Percentiles rank a stretch among this genome's conserved stretches.
Conservation (phyloP, 2,888 invertebrate genomes). For the Acrobasis consociella region DNA sequence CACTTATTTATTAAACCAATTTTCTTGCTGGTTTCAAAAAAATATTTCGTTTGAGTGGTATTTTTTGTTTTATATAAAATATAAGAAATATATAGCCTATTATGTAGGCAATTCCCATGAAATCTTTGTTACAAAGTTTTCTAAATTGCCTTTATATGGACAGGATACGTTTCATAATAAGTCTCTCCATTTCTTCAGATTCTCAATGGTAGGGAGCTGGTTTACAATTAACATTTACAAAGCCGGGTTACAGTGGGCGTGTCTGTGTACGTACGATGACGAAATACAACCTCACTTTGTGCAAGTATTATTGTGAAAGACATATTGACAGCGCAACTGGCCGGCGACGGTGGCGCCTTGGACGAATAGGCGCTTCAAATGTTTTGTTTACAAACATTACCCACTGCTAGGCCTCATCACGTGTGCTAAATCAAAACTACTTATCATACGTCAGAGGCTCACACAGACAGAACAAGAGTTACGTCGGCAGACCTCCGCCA, state of each 20-base stretch:
- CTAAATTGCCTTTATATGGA: too few relatives aligned
- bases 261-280: constrained; percentile 66
- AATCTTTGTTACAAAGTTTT: too few relatives aligned
- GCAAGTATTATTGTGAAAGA: constrained; percentile 78
- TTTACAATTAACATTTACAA: constrained; percentile 43
- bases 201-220: constrained; percentile 17
- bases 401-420: background rate
- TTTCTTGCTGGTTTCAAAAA: too few relatives aligned
- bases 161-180: constrained; percentile 22
- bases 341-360: constrained; percentile 49
- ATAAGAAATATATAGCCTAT: too few relatives aligned
- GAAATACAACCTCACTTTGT: constrained; percentile 72
- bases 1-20: too few relatives aligned
- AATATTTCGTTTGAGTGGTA: too few relatives aligned
- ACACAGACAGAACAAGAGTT: background rate
- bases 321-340: constrained; percentile 54
- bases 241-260: constrained; percentile 66
- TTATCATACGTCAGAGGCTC: background rate
- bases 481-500: background rate
- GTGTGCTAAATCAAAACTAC: background rate
- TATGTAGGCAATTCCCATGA: too few relatives aligned
- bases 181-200: constrained; percentile 19
- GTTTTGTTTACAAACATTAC: constrained; percentile 28
- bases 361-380: constrained; percentile 37
- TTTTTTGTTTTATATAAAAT: too few relatives aligned